Evolutionary conservation across 2,888 invertebrate genomes (phyloP).

Genomic region (Ochropleura leucogaster): DNA sequence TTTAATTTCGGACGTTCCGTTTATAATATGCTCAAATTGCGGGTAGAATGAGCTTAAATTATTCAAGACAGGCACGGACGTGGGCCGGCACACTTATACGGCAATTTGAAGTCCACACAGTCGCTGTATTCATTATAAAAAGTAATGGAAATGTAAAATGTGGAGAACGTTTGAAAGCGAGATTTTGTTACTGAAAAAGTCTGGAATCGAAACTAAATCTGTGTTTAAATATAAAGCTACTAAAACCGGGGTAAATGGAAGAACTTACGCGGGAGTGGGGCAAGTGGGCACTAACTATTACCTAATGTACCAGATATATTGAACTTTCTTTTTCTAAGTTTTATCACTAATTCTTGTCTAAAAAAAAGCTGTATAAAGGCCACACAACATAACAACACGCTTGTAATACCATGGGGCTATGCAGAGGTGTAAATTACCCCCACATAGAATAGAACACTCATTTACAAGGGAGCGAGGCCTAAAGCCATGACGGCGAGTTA

Average conservation of each 20-base stretch:
- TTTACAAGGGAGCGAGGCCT: too few species aligned
- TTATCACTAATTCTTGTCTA: too few species aligned
- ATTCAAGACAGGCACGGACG: conserved; percentile 69
- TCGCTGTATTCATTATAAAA: conserved; percentile 56
- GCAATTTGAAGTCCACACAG: conserved; percentile 58
- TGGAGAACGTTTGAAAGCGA: conserved; percentile 8
- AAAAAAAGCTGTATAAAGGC: too few species aligned
- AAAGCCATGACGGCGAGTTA: too few species aligned
- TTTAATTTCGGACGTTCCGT: conserved; percentile 66
- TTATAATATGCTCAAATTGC: conserved; percentile 80
- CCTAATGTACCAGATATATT: too few species aligned
- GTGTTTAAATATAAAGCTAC: conserved; percentile 11
- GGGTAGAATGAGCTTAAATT: conserved; percentile 67
- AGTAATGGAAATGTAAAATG: conserved; percentile 49
- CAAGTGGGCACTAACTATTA: background rate
- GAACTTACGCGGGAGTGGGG: background rate
- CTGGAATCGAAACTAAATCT: conserved; percentile 4
- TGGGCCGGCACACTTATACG: conserved; percentile 60
- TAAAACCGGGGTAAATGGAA: conserved; percentile 2
- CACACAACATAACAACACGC: too few species aligned
- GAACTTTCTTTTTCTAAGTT: too few species aligned
- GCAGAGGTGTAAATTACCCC: too few species aligned
- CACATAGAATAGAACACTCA: too few species aligned
- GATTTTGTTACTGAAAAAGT: conserved; percentile 25
- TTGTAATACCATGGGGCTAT: too few species aligned